Percentiles rank a stretch among this genome's conserved stretches.
phyloP scores from a whole-genome alignment of 2,113 vertebrate species.

The Collichthys lucidus region DNA sequence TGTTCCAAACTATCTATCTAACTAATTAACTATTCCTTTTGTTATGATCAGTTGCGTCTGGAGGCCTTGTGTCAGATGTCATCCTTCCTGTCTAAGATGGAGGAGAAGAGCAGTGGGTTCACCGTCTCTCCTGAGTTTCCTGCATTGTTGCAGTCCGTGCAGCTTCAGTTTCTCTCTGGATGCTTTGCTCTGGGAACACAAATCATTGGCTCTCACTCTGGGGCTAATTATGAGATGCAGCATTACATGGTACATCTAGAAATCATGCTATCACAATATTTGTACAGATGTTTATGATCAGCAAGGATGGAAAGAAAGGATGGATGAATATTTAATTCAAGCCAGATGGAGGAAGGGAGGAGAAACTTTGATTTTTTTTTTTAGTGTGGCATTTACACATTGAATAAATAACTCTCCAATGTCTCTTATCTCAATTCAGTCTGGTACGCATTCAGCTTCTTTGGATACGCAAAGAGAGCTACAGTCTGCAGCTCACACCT shows the following conservation, averaged over 20 bases:
- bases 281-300: conserved; percentile 14
- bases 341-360: not conserved
- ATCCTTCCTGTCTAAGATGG: conserved; percentile 86
- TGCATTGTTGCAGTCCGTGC: conserved; percentile 83
- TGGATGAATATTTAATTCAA: not conserved
- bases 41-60: conserved; percentile 79
- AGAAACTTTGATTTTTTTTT: conserved; percentile 3
- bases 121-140: conserved; percentile 70
- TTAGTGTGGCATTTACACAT: not conserved
- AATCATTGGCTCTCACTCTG: conserved; percentile 68
- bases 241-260: conserved; percentile 83
- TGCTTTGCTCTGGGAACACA: conserved; percentile 84
- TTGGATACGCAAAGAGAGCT: conserved; percentile 78
- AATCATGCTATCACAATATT: not conserved
- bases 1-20: not conserved
- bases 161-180: conserved; percentile 87
- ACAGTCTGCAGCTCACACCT: conserved; percentile 82
- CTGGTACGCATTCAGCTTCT: conserved; percentile 81
- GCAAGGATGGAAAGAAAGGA: not conserved
- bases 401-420: not conserved
- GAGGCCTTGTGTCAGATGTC: conserved; percentile 86
- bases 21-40: conserved; percentile 1
- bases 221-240: conserved; percentile 77
- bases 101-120: conserved; percentile 78
- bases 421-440: conserved; percentile 66